phyloP scores from a whole-genome alignment of 2,113 vertebrate species.

The Sprattus sprattus region DNA sequence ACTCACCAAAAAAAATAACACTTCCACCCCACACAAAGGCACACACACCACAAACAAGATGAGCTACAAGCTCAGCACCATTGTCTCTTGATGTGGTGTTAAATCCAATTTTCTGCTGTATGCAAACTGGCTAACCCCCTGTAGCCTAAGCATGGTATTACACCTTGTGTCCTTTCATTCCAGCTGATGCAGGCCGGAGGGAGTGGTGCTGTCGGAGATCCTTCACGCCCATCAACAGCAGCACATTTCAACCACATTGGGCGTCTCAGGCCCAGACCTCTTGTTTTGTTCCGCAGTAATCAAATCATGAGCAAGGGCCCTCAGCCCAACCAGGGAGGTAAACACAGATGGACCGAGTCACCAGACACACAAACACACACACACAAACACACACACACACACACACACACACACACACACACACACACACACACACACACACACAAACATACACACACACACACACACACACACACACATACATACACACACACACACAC shows the following conservation, averaged over 20 bases:
- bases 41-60: slow-evolving; percentile 57
- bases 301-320: neutral
- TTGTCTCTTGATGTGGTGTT: slow-evolving; percentile 11
- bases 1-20: slow-evolving; percentile 26
- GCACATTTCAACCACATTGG: neutral
- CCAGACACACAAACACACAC: neutral
- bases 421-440: slow-evolving; percentile 5
- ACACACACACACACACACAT: too few species aligned
- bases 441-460: neutral
- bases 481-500: neutral
- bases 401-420: neutral
- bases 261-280: neutral
- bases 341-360: neutral
- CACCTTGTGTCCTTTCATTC: neutral
- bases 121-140: neutral
- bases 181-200: neutral
- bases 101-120: slow-evolving; percentile 18
- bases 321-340: neutral
- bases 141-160: slow-evolving; percentile 9
- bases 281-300: neutral
- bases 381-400: neutral
- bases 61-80: slow-evolving; percentile 20
- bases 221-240: neutral
- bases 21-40: slow-evolving; percentile 8
- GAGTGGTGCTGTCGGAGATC: neutral